Percentiles rank a stretch among this genome's conserved stretches.
Evolutionary conservation across 2,888 invertebrate species (phyloP).

Genomic region (Drosophila anomalata): DNA sequence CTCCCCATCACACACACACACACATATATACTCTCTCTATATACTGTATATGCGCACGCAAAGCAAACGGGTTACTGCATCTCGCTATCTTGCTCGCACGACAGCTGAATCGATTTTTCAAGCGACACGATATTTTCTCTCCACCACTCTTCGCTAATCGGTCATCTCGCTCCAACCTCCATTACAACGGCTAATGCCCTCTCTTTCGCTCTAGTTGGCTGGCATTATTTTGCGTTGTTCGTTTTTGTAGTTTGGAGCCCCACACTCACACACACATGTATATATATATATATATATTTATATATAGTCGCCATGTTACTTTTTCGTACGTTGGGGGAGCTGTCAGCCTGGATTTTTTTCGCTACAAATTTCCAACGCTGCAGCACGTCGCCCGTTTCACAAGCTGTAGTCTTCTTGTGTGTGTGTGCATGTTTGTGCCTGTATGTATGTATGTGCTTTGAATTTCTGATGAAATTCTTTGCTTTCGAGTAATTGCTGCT

Average conservation of each 20-base stretch:
- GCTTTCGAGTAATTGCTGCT: slow-evolving; percentile 78
- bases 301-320: slow-evolving; percentile 72
- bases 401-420: background rate
- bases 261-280: slow-evolving; percentile 18
- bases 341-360: slow-evolving; percentile 77
- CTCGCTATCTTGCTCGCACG: slow-evolving; percentile 55
- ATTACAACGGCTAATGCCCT: slow-evolving; percentile 22
- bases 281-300: slow-evolving; percentile 25
- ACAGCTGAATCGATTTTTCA: slow-evolving; percentile 75
- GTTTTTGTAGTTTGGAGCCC: slow-evolving; percentile 51
- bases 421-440: slow-evolving; percentile 10
- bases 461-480: slow-evolving; percentile 82
- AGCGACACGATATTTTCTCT: slow-evolving; percentile 76
- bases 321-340: slow-evolving; percentile 73
- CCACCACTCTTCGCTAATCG: slow-evolving; percentile 27
- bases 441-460: slow-evolving; percentile 67
- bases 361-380: slow-evolving; percentile 62
- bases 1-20: slow-evolving; percentile 49
- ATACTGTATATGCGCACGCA: slow-evolving; percentile 62
- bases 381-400: slow-evolving; percentile 26
- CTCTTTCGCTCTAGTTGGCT: slow-evolving; percentile 39
- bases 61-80: slow-evolving; percentile 69
- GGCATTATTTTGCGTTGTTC: slow-evolving; percentile 62
- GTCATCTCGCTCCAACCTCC: slow-evolving; percentile 50
- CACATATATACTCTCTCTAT: slow-evolving; percentile 28